Percentiles rank a stretch among this genome's conserved stretches.
phyloP scores from a whole-genome alignment of 2,797 vertebrate species.

The Myripristis jacobus region DNA sequence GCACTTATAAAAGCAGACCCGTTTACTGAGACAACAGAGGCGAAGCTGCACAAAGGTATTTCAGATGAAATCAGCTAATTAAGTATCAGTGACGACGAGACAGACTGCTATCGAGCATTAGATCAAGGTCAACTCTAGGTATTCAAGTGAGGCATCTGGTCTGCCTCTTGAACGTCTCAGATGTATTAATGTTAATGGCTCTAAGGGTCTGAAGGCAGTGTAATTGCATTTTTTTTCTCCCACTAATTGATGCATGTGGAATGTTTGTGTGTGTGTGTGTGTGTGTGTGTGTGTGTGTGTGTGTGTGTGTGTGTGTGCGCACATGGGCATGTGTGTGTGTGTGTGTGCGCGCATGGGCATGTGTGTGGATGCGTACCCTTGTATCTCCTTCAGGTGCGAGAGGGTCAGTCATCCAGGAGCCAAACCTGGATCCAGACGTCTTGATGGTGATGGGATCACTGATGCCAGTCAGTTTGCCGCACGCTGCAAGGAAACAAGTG shows the following conservation, averaged over 20 bases:
- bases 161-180: no score
- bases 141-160: no score
- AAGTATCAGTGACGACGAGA: not conserved
- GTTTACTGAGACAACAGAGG: constrained; percentile 41
- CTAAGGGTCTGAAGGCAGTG: no score
- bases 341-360: not conserved
- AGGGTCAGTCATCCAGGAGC: constrained; percentile 99
- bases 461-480: constrained; percentile 97
- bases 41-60: constrained; percentile 10
- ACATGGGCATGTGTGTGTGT: not conserved
- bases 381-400: constrained; percentile 94
- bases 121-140: no score
- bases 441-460: constrained; percentile 97
- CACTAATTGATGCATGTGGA: no score
- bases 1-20: constrained; percentile 45
- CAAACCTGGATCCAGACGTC: constrained; percentile 96
- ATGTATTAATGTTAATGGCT: no score
- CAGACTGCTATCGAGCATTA: no score
- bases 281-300: no score
- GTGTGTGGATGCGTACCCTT: constrained; percentile 88
- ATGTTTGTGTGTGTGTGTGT: not conserved
- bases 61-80: constrained; percentile 44
- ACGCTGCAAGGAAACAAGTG: constrained; percentile 86
- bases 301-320: no score
- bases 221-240: no score